A percentile compares a stretch with the other conserved stretches of the same genome.
phyloP scores from a whole-genome alignment of 2,113 vertebrate genomes.

The Aegithalos caudatus region DNA sequence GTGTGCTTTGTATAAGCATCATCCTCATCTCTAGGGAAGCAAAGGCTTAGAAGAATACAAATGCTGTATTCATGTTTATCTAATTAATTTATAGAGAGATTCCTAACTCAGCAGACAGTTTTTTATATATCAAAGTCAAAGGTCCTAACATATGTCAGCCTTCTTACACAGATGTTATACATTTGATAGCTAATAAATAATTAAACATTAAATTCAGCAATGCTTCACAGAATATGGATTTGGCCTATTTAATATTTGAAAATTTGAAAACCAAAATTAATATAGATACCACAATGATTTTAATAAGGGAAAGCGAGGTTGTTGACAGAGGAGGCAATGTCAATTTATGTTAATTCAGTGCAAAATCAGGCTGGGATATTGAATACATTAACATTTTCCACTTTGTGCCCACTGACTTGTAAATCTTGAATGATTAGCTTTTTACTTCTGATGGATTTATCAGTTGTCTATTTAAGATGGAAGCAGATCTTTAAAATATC shows the following conservation, averaged over 20 bases:
- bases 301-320: neutral
- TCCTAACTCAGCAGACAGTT: slow-evolving; percentile 44
- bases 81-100: slow-evolving; percentile 50
- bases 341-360: slow-evolving; percentile 10
- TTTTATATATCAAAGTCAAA: slow-evolving; percentile 46
- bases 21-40: slow-evolving; percentile 24
- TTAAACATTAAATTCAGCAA: slow-evolving; percentile 6
- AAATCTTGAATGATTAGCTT: neutral
- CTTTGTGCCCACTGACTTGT: neutral
- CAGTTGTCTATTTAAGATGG: neutral
- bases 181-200: slow-evolving; percentile 59
- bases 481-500: neutral
- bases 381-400: slow-evolving; percentile 1
- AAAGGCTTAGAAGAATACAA: slow-evolving; percentile 3
- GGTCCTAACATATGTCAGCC: slow-evolving; percentile 49
- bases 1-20: neutral
- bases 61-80: slow-evolving; percentile 29
- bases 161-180: slow-evolving; percentile 33
- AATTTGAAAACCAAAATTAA: neutral
- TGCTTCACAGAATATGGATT: neutral
- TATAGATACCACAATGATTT: neutral
- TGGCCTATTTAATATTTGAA: neutral
- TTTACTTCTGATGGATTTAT: neutral
- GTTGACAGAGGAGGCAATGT: neutral
- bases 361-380: neutral